Base-by-base conservation (phyloP, 2,113 vertebrate genomes). In the Clupea harengus region DNA sequence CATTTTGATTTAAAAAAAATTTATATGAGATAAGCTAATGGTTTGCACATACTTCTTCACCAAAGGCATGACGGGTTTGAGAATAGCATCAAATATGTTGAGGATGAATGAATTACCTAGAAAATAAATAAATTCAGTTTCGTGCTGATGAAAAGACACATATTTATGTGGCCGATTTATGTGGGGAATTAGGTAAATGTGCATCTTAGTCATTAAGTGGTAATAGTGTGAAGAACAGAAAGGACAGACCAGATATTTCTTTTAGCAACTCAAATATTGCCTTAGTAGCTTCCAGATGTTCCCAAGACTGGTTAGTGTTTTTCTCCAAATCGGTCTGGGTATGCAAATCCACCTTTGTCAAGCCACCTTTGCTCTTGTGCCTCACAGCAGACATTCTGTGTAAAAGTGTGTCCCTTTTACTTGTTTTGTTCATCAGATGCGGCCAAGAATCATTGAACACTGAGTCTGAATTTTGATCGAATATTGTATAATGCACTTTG, bases 261-360 rank as follows among this genome's bases (percentile, higher is more conserved):
- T 95, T 95, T 83, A 96, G 89, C 50, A 96, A 92, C 86, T 95
- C 94, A 91, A 95, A 93, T 22, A 96, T 90, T 83, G 93, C 94
- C 91, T 95, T 95, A 57, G 92, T 93, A 1, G 92, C 91, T 80
- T 95, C 94, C 60, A 90, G 90, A 67, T 93, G 91, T 84, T 93
- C 92, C 91, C 81, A 87, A 80, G 64, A 88, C 49, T 91, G 90
- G 84, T 32, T 82, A 60, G 46, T 0, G 10, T 88, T 92, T 87
- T 82, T 94, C 87, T 88, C 89, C 81, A 45, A 20, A 80, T 85
- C 84, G 10, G 88, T 20, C 15, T 91, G 80, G 50, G 13, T 82
- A n/a, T 60, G 44, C n/a, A 1, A 87, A 2, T 93, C 92, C n/a
- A 81, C 90, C 15, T 78, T 39, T 32, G 32, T 32, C 28, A 39